Evolutionary conservation across 2,113 vertebrate genomes (phyloP).

Genomic region (Microcebus griseorufus): DNA sequence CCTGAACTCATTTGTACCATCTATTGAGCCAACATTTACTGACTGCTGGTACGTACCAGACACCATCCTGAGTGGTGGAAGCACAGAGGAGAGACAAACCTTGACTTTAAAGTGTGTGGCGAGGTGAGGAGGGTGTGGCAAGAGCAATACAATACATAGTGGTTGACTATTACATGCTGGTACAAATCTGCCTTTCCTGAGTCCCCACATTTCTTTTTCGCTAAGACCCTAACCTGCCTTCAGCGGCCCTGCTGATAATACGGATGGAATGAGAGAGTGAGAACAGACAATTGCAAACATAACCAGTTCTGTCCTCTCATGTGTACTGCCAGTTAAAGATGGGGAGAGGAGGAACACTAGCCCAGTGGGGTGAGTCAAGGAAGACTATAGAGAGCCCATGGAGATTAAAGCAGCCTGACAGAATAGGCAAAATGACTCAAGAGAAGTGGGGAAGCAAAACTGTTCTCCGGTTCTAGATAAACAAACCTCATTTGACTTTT

Average conservation of each 20-base stretch:
- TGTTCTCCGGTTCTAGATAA: not conserved
- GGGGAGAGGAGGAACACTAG: not conserved
- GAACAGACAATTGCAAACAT: not conserved
- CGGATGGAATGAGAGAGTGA: not conserved
- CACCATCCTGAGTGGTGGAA: not conserved
- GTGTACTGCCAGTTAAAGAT: not conserved
- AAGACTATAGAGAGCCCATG: not conserved
- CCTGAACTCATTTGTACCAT: not conserved
- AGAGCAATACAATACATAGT: no score
- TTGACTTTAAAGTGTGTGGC: not conserved
- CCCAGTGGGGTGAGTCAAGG: not conserved
- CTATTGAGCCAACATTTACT: not conserved
- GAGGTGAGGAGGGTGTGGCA: not conserved
- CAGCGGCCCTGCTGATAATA: not conserved
- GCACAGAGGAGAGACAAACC: not conserved
- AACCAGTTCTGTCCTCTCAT: not conserved
- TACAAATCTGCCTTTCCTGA: not conserved
- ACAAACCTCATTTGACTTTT: not conserved
- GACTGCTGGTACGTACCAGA: not conserved
- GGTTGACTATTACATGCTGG: no score
- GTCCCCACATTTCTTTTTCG: not conserved
- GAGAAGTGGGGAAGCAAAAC: not conserved
- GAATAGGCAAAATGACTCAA: not conserved
- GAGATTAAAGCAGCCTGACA: not conserved
- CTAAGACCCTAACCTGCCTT: not conserved